Evolutionary conservation across 2,888 invertebrate genomes (phyloP).

Genomic region (Morinoia aosen): DNA sequence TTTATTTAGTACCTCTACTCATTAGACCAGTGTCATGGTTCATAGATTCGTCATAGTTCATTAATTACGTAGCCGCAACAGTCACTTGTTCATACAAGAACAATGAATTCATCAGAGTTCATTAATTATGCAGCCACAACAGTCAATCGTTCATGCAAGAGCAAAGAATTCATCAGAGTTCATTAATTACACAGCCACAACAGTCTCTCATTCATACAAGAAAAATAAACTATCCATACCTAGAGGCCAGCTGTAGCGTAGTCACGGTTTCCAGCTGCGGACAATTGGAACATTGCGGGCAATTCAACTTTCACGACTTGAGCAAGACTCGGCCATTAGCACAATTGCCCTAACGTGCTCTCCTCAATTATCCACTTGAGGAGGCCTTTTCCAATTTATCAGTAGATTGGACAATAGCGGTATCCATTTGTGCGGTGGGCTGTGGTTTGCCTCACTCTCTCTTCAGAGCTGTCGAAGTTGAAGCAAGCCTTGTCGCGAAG

Average conservation of each 20-base stretch:
- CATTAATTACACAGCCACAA: no score
- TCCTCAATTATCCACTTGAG: slow-evolving; percentile 23
- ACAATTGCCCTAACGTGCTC: background rate
- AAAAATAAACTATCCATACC: background rate
- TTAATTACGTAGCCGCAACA: no score
- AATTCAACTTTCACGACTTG: background rate
- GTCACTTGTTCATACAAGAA: no score
- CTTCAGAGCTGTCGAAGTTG: background rate
- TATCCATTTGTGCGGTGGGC: slow-evolving; percentile 6
- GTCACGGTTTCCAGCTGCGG: background rate
- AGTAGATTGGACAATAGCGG: slow-evolving; percentile 15
- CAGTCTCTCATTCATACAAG: background rate
- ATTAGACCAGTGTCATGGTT: no score
- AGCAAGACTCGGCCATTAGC: slow-evolving; percentile 25
- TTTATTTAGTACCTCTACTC: no score
- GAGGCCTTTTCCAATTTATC: slow-evolving; percentile 30
- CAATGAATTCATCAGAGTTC: no score
- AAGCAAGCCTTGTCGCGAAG: background rate
- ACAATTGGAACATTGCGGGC: background rate
- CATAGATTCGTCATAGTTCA: no score
- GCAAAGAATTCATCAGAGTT: no score
- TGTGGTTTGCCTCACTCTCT: background rate
- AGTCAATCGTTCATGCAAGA: no score
- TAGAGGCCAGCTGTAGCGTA: background rate
- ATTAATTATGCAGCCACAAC: no score